Evolutionary conservation across 2,113 vertebrate genomes (phyloP).

Genomic region (Eublepharis macularius): DNA sequence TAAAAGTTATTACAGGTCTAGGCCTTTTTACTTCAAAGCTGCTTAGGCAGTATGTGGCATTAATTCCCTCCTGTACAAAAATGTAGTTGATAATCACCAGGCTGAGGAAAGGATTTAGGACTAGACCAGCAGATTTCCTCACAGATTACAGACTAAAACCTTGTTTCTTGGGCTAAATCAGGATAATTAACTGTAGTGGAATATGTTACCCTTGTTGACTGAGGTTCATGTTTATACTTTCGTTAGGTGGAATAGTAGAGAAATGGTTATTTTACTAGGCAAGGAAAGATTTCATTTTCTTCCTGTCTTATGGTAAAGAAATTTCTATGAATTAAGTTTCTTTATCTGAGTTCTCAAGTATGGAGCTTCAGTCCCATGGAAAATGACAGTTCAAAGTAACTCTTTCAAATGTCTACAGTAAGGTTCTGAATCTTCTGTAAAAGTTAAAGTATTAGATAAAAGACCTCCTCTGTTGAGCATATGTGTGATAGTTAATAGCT

Average conservation of each 20-base stretch:
- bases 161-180: constrained; percentile 81
- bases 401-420: background rate
- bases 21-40: constrained; percentile 82
- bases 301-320: constrained; percentile 7
- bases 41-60: constrained; percentile 85
- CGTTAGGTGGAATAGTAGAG: constrained; percentile 1
- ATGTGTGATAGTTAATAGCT: background rate
- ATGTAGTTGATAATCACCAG: constrained; percentile 84
- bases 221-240: constrained; percentile 33
- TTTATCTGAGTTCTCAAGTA: constrained; percentile 35
- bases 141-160: constrained; percentile 84
- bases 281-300: constrained; percentile 52
- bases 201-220: constrained; percentile 72
- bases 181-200: constrained; percentile 81
- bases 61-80: constrained; percentile 88
- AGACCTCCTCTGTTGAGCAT: constrained; percentile 9
- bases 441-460: constrained; percentile 28
- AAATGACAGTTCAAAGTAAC: constrained; percentile 43
- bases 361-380: constrained; percentile 27
- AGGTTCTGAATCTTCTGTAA: constrained; percentile 28
- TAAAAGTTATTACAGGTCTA: constrained; percentile 79
- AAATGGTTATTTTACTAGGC: constrained; percentile 14
- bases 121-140: constrained; percentile 85
- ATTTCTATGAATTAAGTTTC: constrained; percentile 15
- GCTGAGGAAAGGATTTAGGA: constrained; percentile 83